phyloP scores from a whole-genome alignment of 2,888 invertebrate genomes.

The Eristalis pertinax region DNA sequence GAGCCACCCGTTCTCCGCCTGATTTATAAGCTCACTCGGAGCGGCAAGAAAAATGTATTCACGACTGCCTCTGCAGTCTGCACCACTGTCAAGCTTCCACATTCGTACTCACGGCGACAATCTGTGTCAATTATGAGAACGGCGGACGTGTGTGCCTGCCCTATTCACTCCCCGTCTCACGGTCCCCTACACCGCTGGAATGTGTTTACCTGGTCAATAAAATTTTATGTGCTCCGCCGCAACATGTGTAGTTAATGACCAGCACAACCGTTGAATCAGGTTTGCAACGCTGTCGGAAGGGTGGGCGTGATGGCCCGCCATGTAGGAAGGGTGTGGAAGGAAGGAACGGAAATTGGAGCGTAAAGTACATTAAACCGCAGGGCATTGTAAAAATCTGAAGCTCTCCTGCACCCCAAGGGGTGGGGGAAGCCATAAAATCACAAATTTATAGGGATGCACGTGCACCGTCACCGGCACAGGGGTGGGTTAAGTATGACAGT shows the following conservation, averaged over 20 bases:
- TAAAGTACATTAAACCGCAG: slow-evolving; percentile 64
- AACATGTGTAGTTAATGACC: slow-evolving; percentile 71
- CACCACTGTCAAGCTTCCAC: not conserved
- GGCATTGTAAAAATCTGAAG: slow-evolving; percentile 53
- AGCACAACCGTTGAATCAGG: slow-evolving; percentile 24
- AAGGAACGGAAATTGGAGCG: slow-evolving; percentile 62
- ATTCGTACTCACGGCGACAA: slow-evolving; percentile 17
- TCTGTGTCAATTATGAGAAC: slow-evolving; percentile 50
- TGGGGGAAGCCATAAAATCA: slow-evolving; percentile 66
- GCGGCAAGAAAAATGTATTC: not conserved
- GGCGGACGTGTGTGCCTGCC: not conserved
- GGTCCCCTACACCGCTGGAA: slow-evolving; percentile 8
- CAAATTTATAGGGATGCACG: slow-evolving; percentile 67
- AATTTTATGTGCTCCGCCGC: slow-evolving; percentile 76
- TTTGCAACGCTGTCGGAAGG: not conserved
- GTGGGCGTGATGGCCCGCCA: not conserved
- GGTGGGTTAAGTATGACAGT: not conserved
- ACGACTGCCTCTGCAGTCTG: not conserved
- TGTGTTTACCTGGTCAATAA: slow-evolving; percentile 76
- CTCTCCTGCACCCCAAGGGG: slow-evolving; percentile 12
- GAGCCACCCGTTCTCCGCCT: not conserved
- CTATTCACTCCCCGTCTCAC: not conserved
- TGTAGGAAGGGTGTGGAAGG: not conserved
- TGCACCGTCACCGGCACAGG: slow-evolving; percentile 1
- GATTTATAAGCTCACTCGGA: slow-evolving; percentile 36